Evolutionary conservation across 1,140 invertebrate genomes (phyloP).

Genomic region (Drosophila funebris): DNA sequence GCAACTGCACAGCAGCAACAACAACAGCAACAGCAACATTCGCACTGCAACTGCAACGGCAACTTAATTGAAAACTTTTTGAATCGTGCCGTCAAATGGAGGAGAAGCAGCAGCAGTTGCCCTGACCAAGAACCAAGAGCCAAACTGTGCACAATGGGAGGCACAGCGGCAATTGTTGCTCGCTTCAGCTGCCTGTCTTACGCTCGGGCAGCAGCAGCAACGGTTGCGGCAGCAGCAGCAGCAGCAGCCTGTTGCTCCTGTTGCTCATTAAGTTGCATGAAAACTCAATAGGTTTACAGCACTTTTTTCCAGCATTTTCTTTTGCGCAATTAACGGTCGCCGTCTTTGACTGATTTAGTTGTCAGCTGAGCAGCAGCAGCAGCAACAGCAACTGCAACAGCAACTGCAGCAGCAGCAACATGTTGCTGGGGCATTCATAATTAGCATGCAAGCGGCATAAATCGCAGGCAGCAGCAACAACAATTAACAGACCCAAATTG

Average conservation of each 20-base stretch:
- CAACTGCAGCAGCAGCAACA: constrained; percentile 38
- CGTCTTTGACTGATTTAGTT: constrained; percentile 77
- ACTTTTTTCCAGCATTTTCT: not conserved
- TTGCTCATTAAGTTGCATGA: constrained; percentile 76
- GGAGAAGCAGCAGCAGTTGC: constrained; percentile 5
- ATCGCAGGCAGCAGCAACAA: constrained; percentile 69
- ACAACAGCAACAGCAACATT: constrained; percentile 36
- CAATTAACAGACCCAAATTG: constrained; percentile 81
- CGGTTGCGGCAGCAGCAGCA: constrained; percentile 4
- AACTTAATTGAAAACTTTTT: constrained; percentile 73
- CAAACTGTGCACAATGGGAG: constrained; percentile 70
- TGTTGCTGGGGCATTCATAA: constrained; percentile 65
- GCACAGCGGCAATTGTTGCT: constrained; percentile 44
- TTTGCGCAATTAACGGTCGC: constrained; percentile 43
- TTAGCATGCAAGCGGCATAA: constrained; percentile 81
- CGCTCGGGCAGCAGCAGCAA: not conserved
- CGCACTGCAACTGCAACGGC: constrained; percentile 32
- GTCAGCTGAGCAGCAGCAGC: constrained; percentile 49
- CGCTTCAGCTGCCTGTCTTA: constrained; percentile 21
- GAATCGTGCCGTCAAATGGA: constrained; percentile 50
- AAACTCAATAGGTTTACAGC: constrained; percentile 66
- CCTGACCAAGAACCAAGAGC: constrained; percentile 32
- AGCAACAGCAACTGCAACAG: constrained; percentile 16
- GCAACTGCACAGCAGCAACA: constrained; percentile 30
- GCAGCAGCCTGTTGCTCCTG: constrained; percentile 44